Percentiles rank a stretch among this genome's conserved stretches.
Evolutionary conservation across 2,888 invertebrate species (phyloP).

Genomic region (Piscicola geometra): DNA sequence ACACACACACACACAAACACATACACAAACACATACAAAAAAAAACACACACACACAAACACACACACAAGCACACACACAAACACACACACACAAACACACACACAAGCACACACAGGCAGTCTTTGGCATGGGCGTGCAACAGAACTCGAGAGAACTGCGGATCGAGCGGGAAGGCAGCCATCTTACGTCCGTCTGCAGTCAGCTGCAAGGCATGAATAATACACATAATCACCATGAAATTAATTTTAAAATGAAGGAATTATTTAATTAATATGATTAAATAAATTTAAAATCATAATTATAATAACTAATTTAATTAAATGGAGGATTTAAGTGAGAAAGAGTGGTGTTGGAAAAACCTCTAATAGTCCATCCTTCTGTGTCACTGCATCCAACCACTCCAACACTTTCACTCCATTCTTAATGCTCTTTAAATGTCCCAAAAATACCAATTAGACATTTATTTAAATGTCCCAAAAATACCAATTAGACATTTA

Average conservation of each 20-base stretch:
- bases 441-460: neutral
- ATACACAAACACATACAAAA: conserved; percentile 52
- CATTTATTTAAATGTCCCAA: neutral
- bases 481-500: neutral
- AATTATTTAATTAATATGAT: neutral
- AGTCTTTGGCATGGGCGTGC: conserved; percentile 69
- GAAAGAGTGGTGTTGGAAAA: too few species aligned
- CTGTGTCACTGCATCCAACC: neutral
- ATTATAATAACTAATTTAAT: neutral
- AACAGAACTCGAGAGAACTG: conserved; percentile 76
- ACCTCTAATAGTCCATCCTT: neutral
- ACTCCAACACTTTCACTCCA: neutral
- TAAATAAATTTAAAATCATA: neutral
- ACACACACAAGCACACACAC: conserved; percentile 7
- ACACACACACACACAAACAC: conserved; percentile 27
- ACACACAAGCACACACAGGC: conserved; percentile 53
- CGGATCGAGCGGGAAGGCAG: conserved; percentile 86
- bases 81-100: conserved; percentile 27
- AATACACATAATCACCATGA: neutral
- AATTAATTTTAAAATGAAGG: neutral
- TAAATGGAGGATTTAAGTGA: too few species aligned
- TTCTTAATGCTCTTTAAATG: neutral
- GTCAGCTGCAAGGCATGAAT: conserved; percentile 62
- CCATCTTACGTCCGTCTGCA: conserved; percentile 74
- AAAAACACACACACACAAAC: neutral